These are phyloP conservation scores for Drosophila lacicola DNA, from an alignment of 2,888 invertebrate genomes.

Conservation along the genomic window DNA sequence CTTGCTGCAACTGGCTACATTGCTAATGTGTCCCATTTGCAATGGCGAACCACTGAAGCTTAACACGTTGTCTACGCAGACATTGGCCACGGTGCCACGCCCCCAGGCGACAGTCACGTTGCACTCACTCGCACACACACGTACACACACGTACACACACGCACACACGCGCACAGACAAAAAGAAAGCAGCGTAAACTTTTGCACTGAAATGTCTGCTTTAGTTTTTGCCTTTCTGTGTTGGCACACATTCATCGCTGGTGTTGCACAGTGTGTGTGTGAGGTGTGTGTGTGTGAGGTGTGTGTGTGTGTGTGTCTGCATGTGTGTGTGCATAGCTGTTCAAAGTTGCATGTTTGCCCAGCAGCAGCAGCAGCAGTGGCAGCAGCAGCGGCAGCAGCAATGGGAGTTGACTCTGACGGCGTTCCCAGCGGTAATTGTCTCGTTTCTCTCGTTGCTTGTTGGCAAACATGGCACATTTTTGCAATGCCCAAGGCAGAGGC, in stretches of 20 bases:
- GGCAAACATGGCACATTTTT: conserved; percentile 72
- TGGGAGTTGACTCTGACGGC: conserved; percentile 34
- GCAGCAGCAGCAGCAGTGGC: conserved; percentile 13
- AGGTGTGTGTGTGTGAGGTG: conserved; percentile 10
- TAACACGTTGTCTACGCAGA: conserved; percentile 82
- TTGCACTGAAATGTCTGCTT: conserved; percentile 65
- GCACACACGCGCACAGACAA: conserved; percentile 1
- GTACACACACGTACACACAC: conserved; percentile 21
- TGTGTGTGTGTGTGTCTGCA: conserved; percentile 34
- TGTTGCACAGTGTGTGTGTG: conserved; percentile 13
- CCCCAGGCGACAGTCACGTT: conserved; percentile 34
- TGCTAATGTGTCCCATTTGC: conserved; percentile 82
- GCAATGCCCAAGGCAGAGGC: conserved; percentile 37
- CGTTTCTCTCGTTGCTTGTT: conserved; percentile 76
- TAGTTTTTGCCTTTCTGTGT: conserved; percentile 61
- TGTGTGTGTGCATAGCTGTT: conserved; percentile 60
- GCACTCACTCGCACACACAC: conserved; percentile 27
- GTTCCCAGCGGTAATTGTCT: conserved; percentile 79
- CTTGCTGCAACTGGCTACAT: conserved; percentile 54
- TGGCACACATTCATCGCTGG: conserved; percentile 71
- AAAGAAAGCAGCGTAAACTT: conserved; percentile 48
- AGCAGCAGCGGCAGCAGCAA: conserved; percentile 28
- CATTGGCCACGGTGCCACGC: conserved; percentile 61
- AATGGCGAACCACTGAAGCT: conserved; percentile 80
- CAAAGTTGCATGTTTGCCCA: conserved; percentile 68